Evolutionary conservation across 2,888 invertebrate genomes (phyloP), one percentile per base, ranked within the genome.

Genomic region (Chymomyza amoena): DNA sequence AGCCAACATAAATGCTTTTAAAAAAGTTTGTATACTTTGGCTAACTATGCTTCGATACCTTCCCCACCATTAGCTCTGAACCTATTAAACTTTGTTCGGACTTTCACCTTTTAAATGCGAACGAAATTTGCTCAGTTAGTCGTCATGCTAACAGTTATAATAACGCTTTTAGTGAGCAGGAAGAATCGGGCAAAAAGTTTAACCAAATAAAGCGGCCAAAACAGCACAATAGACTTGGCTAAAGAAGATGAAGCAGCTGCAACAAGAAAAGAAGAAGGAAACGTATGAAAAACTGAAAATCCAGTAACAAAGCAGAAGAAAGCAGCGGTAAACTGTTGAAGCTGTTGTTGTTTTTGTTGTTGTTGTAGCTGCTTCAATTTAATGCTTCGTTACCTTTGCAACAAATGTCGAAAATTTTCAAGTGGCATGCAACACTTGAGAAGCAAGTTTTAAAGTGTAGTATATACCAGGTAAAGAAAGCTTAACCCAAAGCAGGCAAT

Each of bases 301-400:
- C 51, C 50, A 39, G 36, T 45, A 16, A 32, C 65, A 65, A 36
- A 32, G 51, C 56, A 20, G 6, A n/a, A 36, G 52, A 13, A 45
- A 15, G 20, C 16, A 54, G 52, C 18, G 50, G 45, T 25, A 32
- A 28, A 10, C 28, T 54, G 52, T n/a, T 62, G 10, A 39, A 62
- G 61, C 60, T 54, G 16, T 10, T 54, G 18, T 54, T 54, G 54
- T 20, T 54, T 15, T n/a, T 54, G 54, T n/a, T 54, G 7, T 16
- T 39, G 20, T 20, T 20, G 10, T 18, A 61, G 50, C 54, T 63
- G 61, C 76, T 77, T 82, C 75, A 85, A 84, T 85, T 84, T 87
- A 77, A 80, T 80, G 87, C 87, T 78, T 87, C 76, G 87, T 79
- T 84, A 87, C 87, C 87, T 84, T 80, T 71, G 69, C 65, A 75